Evolutionary conservation across 2,888 invertebrate genomes (phyloP).

Genomic region (Alloscopus bannaensis): DNA sequence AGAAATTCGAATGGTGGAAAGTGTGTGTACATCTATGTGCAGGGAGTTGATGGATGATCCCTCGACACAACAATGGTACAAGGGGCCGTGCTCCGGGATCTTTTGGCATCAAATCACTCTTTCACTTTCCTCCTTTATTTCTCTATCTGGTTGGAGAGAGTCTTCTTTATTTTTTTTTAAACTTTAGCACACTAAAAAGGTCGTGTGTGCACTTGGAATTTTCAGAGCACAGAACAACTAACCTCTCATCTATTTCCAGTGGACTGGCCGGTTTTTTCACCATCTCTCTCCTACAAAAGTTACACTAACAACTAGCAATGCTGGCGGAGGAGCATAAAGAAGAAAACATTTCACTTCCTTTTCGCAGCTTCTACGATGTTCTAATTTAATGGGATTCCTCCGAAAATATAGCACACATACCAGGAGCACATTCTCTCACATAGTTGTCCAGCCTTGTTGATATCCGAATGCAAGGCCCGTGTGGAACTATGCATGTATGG

Average conservation of each 20-base stretch:
- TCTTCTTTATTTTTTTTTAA: neutral
- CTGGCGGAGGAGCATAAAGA: too few relatives aligned
- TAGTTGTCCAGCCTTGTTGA: constrained; percentile 8
- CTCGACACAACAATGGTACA: constrained; percentile 46
- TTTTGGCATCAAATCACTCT: constrained; percentile 50
- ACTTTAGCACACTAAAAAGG: too few relatives aligned
- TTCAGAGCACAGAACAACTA: neutral
- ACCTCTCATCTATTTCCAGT: constrained; percentile 3
- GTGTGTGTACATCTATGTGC: neutral
- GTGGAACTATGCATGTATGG: neutral
- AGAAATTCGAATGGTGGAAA: constrained; percentile 27
- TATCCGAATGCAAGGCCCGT: neutral
- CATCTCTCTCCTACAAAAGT: too few relatives aligned
- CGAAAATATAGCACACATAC: constrained; percentile 22
- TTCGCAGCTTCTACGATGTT: neutral
- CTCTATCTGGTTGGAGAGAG: constrained; percentile 7
- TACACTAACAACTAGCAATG: too few relatives aligned
- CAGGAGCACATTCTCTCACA: too few relatives aligned
- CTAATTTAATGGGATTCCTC: constrained; percentile 50
- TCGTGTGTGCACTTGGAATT: constrained; percentile 7
- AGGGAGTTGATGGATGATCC: constrained; percentile 53
- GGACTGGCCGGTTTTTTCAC: neutral
- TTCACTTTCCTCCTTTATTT: constrained; percentile 30
- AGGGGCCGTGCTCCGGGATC: constrained; percentile 57
- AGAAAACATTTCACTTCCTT: too few relatives aligned